A percentile compares a stretch with the other conserved stretches of the same genome.
phyloP scores from a whole-genome alignment of 2,888 invertebrate species.

The Prosopocoilus inquinatus region DNA sequence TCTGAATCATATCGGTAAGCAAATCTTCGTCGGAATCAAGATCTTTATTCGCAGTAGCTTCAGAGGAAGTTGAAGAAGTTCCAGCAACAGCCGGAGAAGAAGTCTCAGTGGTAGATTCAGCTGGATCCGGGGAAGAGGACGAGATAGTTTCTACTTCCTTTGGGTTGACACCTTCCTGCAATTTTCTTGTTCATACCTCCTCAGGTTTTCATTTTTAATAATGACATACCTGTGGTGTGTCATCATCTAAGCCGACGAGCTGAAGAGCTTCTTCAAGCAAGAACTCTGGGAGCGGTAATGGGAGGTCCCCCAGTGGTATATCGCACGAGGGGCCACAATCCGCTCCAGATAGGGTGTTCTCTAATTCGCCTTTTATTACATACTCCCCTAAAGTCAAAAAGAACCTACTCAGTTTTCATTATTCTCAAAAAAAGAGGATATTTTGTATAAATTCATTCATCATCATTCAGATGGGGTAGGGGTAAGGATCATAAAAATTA shows the following conservation, averaged over 20 bases:
- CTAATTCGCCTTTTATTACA: conserved; percentile 53
- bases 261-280: conserved; percentile 73
- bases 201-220: too few relatives aligned
- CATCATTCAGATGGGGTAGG: background rate
- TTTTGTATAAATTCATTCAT: background rate
- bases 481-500: background rate
- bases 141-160: conserved; percentile 42
- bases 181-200: background rate
- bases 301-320: conserved; percentile 57
- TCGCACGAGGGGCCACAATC: conserved; percentile 53
- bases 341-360: conserved; percentile 39
- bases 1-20: conserved; percentile 62
- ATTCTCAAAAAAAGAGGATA: too few relatives aligned
- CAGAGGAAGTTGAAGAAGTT: conserved; percentile 19
- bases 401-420: background rate
- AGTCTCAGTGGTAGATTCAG: background rate
- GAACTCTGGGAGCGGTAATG: conserved; percentile 58
- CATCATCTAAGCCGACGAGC: conserved; percentile 70
- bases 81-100: conserved; percentile 12
- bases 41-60: conserved; percentile 26
- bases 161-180: conserved; percentile 39
- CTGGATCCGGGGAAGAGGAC: conserved; percentile 23
- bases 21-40: conserved; percentile 50
- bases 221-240: conserved; percentile 50
- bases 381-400: conserved; percentile 57